These are phyloP conservation scores for Acanthosepion esculentum DNA, from an alignment of 2,888 invertebrate species.

Conservation along the genomic window DNA sequence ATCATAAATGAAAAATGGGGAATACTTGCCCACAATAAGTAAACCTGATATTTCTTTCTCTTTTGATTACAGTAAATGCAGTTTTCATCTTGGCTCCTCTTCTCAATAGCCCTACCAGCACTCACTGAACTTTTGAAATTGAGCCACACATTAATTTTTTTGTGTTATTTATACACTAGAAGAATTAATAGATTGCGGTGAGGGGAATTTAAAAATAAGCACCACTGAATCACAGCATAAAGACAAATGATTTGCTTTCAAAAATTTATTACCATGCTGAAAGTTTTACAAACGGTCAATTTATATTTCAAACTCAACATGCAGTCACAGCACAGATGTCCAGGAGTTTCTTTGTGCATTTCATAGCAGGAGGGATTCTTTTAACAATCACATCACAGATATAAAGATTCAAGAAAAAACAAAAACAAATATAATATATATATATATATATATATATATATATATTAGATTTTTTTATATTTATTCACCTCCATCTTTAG, in stretches of 20 bases:
- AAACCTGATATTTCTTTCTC: no score
- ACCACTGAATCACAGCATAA: not conserved
- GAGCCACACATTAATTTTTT: no score
- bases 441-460: not conserved
- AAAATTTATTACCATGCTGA: not conserved
- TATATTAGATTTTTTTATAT: no score
- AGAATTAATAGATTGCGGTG: not conserved
- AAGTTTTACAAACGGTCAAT: not conserved
- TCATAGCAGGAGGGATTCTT: not conserved
- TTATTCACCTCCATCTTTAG: no score
- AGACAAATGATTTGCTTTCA: not conserved
- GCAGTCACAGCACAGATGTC: not conserved
- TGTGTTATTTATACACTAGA: no score
- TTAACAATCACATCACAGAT: constrained; percentile 33
- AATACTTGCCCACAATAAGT: no score
- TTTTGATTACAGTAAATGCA: no score
- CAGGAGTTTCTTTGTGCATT: not conserved
- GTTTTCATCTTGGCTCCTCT: no score
- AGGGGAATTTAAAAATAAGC: no score
- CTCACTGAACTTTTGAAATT: no score
- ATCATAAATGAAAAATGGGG: no score
- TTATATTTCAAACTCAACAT: not conserved
- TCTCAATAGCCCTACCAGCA: no score
- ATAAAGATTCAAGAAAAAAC: not conserved
- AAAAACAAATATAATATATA: not conserved